Evolutionary conservation across 2,888 invertebrate species (phyloP).

Genomic region (Harpalus rufipes): DNA sequence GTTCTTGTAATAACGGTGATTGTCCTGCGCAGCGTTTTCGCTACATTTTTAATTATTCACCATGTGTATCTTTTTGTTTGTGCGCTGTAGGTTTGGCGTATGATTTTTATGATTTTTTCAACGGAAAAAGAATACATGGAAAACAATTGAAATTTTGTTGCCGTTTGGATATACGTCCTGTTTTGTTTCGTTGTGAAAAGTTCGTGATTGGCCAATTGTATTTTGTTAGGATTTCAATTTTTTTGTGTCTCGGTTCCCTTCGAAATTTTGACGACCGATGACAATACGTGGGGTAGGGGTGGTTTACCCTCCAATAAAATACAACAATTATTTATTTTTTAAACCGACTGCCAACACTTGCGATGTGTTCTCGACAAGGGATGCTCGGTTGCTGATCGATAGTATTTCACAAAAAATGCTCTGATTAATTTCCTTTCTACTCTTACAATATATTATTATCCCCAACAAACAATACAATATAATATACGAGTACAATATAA

Average conservation of each 20-base stretch:
- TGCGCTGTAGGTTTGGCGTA: constrained; percentile 15
- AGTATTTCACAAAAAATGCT: neutral
- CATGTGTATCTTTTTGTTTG: constrained; percentile 53
- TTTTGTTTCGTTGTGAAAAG: constrained; percentile 60
- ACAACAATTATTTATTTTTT: constrained; percentile 49
- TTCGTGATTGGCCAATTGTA: constrained; percentile 63
- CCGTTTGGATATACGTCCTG: constrained; percentile 57
- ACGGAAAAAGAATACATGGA: constrained; percentile 61
- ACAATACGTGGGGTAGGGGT: constrained; percentile 14
- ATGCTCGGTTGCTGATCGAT: neutral
- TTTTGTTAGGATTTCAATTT: constrained; percentile 60
- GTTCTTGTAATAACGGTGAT: constrained; percentile 42
- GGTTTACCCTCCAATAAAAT: constrained; percentile 15
- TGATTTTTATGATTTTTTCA: constrained; percentile 53
- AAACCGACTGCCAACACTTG: constrained; percentile 27
- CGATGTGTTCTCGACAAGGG: neutral
- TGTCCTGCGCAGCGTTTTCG: constrained; percentile 22
- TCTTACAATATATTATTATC: neutral
- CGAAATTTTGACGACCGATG: constrained; percentile 45
- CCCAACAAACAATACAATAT: neutral
- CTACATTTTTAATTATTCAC: constrained; percentile 61
- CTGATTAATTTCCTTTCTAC: neutral
- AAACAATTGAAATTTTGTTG: constrained; percentile 67
- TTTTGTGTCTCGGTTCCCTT: constrained; percentile 50
- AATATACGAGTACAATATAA: neutral